A percentile compares a stretch with the other conserved stretches of the same genome.
phyloP scores from a whole-genome alignment of 2,888 invertebrate species.

The Stenoptilia bipunctidactyla region DNA sequence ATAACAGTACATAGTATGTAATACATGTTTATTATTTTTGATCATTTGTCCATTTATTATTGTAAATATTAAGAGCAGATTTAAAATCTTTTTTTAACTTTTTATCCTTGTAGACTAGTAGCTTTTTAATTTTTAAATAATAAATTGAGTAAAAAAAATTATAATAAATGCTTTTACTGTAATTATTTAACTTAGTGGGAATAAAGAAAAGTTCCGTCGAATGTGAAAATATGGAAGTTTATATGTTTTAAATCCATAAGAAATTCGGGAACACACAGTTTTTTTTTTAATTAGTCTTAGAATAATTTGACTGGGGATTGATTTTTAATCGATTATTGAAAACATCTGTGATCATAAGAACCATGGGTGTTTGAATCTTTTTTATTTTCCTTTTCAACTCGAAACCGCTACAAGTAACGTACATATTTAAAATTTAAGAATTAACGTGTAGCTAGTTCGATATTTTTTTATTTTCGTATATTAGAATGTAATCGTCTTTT shows the following conservation, averaged over 20 bases:
- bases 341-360: slow-evolving; percentile 3
- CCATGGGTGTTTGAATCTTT: slow-evolving; percentile 11
- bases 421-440: slow-evolving; percentile 15
- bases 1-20: slow-evolving; percentile 7
- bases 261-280: slow-evolving; percentile 30
- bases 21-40: slow-evolving; percentile 18
- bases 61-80: slow-evolving; percentile 55
- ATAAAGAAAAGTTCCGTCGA: slow-evolving; percentile 34
- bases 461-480: slow-evolving; percentile 2
- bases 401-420: not conserved
- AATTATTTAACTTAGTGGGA: slow-evolving; percentile 21
- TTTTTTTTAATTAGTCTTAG: slow-evolving; percentile 7
- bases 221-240: slow-evolving; percentile 41
- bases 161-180: slow-evolving; percentile 27
- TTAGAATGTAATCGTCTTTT: slow-evolving; percentile 9
- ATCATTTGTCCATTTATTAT: slow-evolving; percentile 21
- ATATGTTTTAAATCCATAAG: slow-evolving; percentile 52
- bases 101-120: slow-evolving; percentile 36
- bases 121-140: slow-evolving; percentile 37
- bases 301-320: slow-evolving; percentile 23
- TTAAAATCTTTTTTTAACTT: slow-evolving; percentile 23
- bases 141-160: slow-evolving; percentile 15
- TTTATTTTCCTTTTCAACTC: slow-evolving; percentile 13
- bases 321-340: slow-evolving; percentile 23
- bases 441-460: slow-evolving; percentile 14